Evolutionary conservation across 2,888 invertebrate genomes (phyloP), one percentile per base, ranked within the genome.

Genomic region (Eristalinus sepulchralis): DNA sequence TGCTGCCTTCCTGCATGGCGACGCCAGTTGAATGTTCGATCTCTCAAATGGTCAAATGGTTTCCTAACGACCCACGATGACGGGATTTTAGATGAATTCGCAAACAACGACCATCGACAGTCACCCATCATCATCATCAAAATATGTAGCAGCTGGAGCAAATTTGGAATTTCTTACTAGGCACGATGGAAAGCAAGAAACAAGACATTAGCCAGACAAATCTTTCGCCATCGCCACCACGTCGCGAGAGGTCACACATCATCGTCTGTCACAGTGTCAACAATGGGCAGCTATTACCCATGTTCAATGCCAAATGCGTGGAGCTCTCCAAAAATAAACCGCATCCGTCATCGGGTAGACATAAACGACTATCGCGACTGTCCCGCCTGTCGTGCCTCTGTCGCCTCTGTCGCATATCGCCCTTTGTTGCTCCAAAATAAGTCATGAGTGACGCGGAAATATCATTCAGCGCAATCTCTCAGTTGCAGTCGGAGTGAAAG

Each of bases 371-470:
- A 5, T n/a, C n/a, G 39, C 39, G 13, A 39, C 39, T n/a, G n/a
- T 39, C 39, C 2, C 13, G 27, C 13, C 62, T 31, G 31, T 62
- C 31, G n/a, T n/a, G n/a, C n/a, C n/a, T n/a, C 24, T 13, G 62
- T 31, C 62, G 62, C 62, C 31, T n/a, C n/a, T 27, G 63, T 31
- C 63, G 63, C 34, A 31, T 24, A 71, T 64, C 71, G 76, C 71
- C 81, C 67, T 80, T 84, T 36, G 59, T 68, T 34, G 33, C 67
- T 77, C 31, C 47, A 77, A 82, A 77, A 85, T 82, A 85, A 82
- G 72, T 77, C 77, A 85, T 72, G 68, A 77, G 82, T 77, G 83
- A 83, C 83, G 83, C 75, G 78, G 78, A 78, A 83, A 86, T 86
- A 71, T 83, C 60, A 75, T 83, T 71, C 53, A 20, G 27, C 27